A percentile compares a stretch with the other conserved stretches of the same genome.
These are phyloP conservation scores for Tenthredo notha DNA, from an alignment of 2,888 invertebrate species.

Conservation along the genomic window DNA sequence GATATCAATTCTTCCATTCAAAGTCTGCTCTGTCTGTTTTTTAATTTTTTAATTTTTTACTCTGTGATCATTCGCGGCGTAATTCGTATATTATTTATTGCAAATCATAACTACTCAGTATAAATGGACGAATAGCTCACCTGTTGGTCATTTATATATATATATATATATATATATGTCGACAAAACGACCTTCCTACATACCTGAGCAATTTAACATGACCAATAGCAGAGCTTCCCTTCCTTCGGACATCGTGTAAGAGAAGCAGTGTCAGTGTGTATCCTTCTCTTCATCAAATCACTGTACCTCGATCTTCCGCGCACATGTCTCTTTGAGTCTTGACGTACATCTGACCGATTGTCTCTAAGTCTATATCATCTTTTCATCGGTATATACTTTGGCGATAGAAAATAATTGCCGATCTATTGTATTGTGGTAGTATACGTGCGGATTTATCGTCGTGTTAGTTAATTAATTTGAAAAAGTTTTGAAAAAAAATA, in stretches of 20 bases:
- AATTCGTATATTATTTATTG: not conserved
- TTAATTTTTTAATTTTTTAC: not conserved
- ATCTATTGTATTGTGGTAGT: not conserved
- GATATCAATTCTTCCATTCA: not conserved
- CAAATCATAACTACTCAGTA: not conserved
- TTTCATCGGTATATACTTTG: not conserved
- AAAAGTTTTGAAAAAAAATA: not conserved
- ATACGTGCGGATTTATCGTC: not conserved
- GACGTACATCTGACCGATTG: not conserved
- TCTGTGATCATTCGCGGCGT: not conserved
- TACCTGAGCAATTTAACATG: slow-evolving; percentile 8
- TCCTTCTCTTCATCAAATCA: slow-evolving; percentile 13
- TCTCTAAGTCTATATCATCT: not conserved
- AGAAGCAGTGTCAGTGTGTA: not conserved
- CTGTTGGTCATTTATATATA: not conserved
- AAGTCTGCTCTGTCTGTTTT: too few species aligned
- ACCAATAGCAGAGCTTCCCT: slow-evolving; percentile 22
- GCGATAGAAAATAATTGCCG: not conserved
- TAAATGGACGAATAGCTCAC: not conserved
- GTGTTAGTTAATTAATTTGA: not conserved
- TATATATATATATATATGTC: not conserved
- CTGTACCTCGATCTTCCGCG: not conserved
- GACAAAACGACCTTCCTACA: slow-evolving; percentile 37
- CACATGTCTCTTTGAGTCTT: slow-evolving; percentile 35
- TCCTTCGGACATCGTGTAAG: not conserved